Conservation (phyloP, 1,140 invertebrate species). For the Grapholita molesta region DNA sequence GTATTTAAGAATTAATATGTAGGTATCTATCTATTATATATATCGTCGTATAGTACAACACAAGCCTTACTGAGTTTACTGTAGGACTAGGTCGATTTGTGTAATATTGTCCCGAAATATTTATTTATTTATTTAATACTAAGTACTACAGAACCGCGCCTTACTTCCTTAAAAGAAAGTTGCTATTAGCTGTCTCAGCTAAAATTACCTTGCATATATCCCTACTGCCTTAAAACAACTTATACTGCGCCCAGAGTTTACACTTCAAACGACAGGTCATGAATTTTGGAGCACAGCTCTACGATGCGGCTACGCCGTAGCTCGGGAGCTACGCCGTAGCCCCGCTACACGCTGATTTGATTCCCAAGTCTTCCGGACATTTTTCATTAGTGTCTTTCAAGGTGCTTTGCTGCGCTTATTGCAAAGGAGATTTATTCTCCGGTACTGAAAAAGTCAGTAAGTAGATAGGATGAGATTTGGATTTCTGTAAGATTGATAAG, state of each 20-base stretch:
- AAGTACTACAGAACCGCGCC: no score
- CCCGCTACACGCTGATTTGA: constrained; percentile 16
- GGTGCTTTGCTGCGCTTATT: background rate
- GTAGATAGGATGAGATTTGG: background rate
- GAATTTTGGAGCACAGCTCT: constrained; percentile 45
- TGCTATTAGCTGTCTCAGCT: no score
- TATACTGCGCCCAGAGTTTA: constrained; percentile 30
- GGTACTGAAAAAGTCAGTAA: background rate
- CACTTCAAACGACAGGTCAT: constrained; percentile 47
- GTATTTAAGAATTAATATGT: no score
- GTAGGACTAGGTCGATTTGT: no score
- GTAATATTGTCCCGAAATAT: no score
- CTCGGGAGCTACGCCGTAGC: constrained; percentile 32
- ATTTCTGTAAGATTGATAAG: background rate
- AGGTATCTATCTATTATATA: no score
- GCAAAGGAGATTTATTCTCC: background rate
- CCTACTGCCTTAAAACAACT: background rate
- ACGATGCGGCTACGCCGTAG: constrained; percentile 20
- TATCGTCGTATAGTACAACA: no score
- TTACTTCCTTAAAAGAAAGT: no score
- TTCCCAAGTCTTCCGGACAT: background rate
- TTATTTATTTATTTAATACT: no score
- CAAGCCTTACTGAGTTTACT: no score
- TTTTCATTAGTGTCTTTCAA: constrained; percentile 4
- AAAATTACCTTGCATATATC: background rate